A percentile compares a stretch with the other conserved stretches of the same genome.
phyloP scores from a whole-genome alignment of 2,797 vertebrate species.

The Acipenser ruthenus region DNA sequence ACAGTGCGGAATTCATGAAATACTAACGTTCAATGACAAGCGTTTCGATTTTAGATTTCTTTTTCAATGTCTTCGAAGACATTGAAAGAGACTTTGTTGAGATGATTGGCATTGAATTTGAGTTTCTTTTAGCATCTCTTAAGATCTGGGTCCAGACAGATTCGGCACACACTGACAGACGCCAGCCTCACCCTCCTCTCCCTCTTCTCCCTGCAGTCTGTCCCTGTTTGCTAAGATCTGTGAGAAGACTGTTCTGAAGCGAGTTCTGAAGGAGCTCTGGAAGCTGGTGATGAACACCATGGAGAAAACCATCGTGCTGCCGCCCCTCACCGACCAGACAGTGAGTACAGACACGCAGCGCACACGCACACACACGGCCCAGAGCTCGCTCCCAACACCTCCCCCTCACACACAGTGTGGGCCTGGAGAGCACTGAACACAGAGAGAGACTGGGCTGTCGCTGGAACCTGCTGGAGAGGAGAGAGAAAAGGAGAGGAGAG shows the following conservation, averaged over 20 bases:
- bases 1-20: too few relatives aligned
- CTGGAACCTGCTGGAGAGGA: too few relatives aligned
- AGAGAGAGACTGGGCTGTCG: not conserved
- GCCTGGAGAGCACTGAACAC: not conserved
- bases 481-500: too few relatives aligned
- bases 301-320: constrained; percentile 81
- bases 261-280: constrained; percentile 96
- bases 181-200: not conserved
- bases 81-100: too few relatives aligned
- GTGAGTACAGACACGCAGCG: constrained; percentile 30
- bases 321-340: constrained; percentile 61
- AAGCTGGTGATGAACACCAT: constrained; percentile 99
- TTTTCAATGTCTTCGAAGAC: too few relatives aligned
- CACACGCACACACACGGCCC: not conserved
- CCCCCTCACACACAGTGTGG: not conserved
- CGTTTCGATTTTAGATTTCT: too few relatives aligned
- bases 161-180: constrained; percentile 13
- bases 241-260: constrained; percentile 95
- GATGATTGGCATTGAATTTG: too few relatives aligned
- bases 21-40: too few relatives aligned
- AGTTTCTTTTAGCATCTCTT: too few relatives aligned
- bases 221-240: constrained; percentile 76
- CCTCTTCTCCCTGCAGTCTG: constrained; percentile 23
- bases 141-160: too few relatives aligned
- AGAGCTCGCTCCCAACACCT: constrained; percentile 1